Evolutionary conservation across 2,113 vertebrate genomes (phyloP).

Genomic region (Cyanoderma ruficeps): DNA sequence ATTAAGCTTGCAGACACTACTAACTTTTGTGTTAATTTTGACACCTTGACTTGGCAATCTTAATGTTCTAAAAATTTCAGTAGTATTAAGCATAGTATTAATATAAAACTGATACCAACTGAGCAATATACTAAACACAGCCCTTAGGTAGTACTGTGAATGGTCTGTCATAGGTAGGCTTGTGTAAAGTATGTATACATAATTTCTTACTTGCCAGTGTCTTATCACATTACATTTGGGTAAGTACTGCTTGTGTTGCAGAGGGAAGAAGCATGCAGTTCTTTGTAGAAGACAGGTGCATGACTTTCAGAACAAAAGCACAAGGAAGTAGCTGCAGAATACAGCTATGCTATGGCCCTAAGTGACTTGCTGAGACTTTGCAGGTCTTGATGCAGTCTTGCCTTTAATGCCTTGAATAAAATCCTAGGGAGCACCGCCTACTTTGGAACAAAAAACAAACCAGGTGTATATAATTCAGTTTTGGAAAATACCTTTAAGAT

Average conservation of each 20-base stretch:
- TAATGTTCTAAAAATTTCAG: background rate
- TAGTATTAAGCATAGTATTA: background rate
- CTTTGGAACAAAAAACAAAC: background rate
- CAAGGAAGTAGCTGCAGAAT: background rate
- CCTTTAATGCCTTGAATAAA: background rate
- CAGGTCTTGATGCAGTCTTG: background rate
- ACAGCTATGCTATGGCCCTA: background rate
- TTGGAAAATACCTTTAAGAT: background rate
- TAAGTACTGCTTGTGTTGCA: background rate
- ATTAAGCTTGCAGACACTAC: background rate
- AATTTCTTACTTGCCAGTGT: background rate
- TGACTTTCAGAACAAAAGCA: background rate
- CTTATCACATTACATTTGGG: too few species aligned
- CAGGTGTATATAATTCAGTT: background rate
- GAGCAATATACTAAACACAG: background rate
- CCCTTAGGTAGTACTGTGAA: background rate
- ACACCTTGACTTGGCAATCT: background rate
- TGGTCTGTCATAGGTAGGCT: background rate
- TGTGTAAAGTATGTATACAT: background rate
- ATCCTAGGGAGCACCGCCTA: background rate
- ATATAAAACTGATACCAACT: background rate
- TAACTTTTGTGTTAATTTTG: background rate
- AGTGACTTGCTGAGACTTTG: background rate
- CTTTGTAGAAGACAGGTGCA: background rate
- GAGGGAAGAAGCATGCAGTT: background rate